These are phyloP conservation scores for Carlito syrichta DNA, from an alignment of 2,113 vertebrate genomes.

Conservation along the genomic window DNA sequence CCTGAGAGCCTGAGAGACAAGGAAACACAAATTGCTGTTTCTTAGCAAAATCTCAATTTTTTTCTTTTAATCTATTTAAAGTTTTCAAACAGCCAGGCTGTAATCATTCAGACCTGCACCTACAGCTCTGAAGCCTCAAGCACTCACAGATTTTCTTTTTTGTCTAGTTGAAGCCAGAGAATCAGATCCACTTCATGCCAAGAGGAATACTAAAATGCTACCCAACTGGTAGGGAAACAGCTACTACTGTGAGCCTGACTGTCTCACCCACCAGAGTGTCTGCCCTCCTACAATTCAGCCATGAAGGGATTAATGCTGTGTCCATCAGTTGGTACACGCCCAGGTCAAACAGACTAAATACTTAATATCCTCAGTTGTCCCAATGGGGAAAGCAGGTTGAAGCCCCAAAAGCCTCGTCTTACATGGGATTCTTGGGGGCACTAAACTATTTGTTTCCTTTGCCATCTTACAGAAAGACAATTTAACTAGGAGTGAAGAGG, in stretches of 20 bases:
- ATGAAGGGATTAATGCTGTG: background rate
- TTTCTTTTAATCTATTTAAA: background rate
- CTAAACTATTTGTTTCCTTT: background rate
- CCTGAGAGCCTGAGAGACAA: background rate
- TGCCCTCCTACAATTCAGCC: background rate
- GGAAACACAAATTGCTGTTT: background rate
- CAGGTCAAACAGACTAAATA: background rate
- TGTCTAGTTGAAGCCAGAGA: background rate
- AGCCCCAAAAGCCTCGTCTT: background rate
- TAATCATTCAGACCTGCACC: background rate
- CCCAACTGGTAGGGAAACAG: background rate
- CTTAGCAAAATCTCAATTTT: background rate
- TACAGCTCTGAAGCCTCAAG: background rate
- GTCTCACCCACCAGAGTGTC: background rate
- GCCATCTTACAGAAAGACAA: background rate
- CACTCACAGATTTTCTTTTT: background rate
- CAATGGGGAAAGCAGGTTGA: background rate
- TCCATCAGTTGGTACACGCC: background rate
- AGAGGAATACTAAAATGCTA: background rate
- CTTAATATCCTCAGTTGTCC: background rate
- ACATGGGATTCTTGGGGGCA: background rate
- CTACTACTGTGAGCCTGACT: rapidly evolving
- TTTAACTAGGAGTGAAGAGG: background rate
- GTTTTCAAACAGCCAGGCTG: background rate
- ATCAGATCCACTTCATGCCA: background rate